Conservation (phyloP, 2,797 vertebrate genomes). For the Acanthurus lineatus region DNA sequence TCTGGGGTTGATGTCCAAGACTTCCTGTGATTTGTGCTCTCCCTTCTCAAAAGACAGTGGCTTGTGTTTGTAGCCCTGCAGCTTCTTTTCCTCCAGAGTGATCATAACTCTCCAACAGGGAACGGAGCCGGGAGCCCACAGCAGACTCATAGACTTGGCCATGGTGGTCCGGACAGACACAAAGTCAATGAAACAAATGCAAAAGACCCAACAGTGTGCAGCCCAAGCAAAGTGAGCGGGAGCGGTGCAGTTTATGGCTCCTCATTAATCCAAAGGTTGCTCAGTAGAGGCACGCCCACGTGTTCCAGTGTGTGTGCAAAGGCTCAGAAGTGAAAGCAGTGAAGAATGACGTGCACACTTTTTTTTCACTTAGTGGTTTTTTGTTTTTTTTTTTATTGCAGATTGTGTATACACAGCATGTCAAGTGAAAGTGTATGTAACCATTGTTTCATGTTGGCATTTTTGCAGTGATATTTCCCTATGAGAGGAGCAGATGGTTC, state of each 20-base stretch:
- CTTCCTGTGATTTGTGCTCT: constrained; percentile 75
- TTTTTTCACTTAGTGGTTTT: constrained; percentile 8
- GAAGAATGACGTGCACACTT: constrained; percentile 14
- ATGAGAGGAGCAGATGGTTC: constrained; percentile 24
- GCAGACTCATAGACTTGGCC: constrained; percentile 73
- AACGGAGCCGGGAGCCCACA: constrained; percentile 78
- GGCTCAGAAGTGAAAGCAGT: background rate
- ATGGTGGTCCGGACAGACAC: constrained; percentile 54
- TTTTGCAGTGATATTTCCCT: constrained; percentile 38
- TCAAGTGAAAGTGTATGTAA: constrained; percentile 64
- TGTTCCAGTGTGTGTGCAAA: background rate
- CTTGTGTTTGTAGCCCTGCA: constrained; percentile 73
- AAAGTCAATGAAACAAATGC: background rate
- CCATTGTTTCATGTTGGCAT: constrained; percentile 27
- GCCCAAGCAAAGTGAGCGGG: background rate
- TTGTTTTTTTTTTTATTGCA: constrained; percentile 71
- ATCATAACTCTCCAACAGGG: constrained; percentile 82
- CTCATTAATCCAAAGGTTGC: constrained; percentile 43
- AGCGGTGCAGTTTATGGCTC: constrained; percentile 8
- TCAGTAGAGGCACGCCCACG: background rate
- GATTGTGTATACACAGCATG: constrained; percentile 73
- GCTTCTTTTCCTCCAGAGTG: constrained; percentile 79
- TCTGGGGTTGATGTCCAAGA: constrained; percentile 78
- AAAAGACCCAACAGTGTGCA: background rate
- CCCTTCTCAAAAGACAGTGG: constrained; percentile 71